A percentile compares a stretch with the other conserved stretches of the same genome.
Conservation (phyloP, 35 echinoderm and acorn worm genomes). For the Lytechinus variegatus region DNA sequence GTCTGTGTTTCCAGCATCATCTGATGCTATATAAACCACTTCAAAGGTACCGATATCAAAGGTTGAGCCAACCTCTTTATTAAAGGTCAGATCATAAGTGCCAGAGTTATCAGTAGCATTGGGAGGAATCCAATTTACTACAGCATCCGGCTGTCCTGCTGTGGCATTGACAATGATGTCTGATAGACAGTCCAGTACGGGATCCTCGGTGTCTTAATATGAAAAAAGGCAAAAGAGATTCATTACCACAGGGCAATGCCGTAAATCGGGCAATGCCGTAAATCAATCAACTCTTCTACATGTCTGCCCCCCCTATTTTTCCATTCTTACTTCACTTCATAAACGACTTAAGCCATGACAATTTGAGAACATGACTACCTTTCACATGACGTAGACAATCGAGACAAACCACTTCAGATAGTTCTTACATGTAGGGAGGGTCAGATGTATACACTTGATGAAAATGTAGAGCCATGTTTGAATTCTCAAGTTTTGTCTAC, state of each 20-base stretch:
- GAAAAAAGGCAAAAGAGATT: background rate
- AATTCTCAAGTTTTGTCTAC: no score
- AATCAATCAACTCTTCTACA: no score
- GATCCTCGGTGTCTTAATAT: background rate
- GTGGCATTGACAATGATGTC: background rate
- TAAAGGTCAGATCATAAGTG: conserved; percentile 21
- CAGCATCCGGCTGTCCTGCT: background rate
- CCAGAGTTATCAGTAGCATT: conserved; percentile 62
- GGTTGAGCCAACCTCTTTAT: conserved; percentile 41
- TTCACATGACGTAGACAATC: no score
- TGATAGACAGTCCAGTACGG: background rate
- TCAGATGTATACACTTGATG: no score
- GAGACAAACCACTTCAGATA: no score
- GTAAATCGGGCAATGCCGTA: no score
- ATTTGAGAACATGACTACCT: no score
- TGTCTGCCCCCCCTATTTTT: background rate
- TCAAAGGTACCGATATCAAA: conserved; percentile 59
- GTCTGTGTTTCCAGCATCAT: conserved; percentile 71
- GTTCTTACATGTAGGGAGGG: no score
- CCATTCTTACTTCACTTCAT: background rate
- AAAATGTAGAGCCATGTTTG: no score
- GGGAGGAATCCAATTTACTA: conserved; percentile 46
- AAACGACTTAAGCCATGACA: no score
- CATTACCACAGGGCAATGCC: background rate
- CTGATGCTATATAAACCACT: conserved; percentile 61